Evolutionary conservation across 1,140 invertebrate species (phyloP).

Genomic region (Grapholita molesta): DNA sequence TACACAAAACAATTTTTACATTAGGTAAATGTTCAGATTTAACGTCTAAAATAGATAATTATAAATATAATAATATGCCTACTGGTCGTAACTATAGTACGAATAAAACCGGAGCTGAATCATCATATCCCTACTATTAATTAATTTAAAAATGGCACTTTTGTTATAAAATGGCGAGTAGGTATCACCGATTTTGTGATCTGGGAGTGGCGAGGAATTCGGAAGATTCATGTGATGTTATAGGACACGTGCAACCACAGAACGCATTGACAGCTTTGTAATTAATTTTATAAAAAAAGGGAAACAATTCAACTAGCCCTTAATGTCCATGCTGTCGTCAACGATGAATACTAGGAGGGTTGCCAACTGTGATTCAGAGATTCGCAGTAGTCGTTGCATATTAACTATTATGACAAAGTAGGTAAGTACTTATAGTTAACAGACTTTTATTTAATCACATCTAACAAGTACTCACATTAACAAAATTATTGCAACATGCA

Average conservation of each 20-base stretch:
- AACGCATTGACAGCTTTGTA: background rate
- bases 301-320: background rate
- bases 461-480: no score
- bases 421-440: no score
- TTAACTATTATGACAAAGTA: no score
- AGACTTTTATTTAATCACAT: no score
- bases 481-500: no score
- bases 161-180: background rate
- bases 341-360: no score
- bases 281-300: background rate
- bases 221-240: background rate
- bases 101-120: background rate
- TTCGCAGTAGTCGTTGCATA: no score
- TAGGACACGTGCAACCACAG: background rate
- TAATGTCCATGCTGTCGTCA: no score
- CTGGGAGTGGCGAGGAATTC: background rate
- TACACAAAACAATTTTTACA: background rate
- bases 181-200: background rate
- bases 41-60: background rate
- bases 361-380: no score
- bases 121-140: background rate
- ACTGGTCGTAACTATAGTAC: background rate
- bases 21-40: background rate
- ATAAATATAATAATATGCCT: background rate
- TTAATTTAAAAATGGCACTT: slow-evolving; percentile 6